phyloP scores from a whole-genome alignment of 2,797 vertebrate species.

The Melanotaenia boesemani region DNA sequence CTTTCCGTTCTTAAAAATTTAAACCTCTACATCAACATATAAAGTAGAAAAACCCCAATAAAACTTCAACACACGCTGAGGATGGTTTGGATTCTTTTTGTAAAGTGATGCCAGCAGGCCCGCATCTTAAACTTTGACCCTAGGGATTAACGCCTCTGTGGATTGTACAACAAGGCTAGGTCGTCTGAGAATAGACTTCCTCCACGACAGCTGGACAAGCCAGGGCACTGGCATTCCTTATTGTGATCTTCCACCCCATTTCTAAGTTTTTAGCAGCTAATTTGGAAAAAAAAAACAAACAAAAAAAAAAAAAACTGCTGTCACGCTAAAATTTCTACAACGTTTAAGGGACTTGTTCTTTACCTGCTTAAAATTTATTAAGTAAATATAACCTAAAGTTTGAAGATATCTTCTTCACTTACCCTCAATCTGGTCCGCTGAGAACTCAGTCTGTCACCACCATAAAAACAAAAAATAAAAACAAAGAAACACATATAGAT shows the following conservation, averaged over 20 bases:
- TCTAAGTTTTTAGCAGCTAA: constrained; percentile 7
- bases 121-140: constrained; percentile 46
- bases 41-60: neutral
- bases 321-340: neutral
- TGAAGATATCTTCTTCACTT: constrained; percentile 77
- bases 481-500: constrained; percentile 28
- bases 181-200: constrained; percentile 76
- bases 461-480: constrained; percentile 10
- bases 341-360: neutral
- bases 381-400: neutral
- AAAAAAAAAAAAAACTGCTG: neutral
- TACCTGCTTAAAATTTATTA: neutral
- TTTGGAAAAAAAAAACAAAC: neutral
- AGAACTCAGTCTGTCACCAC: constrained; percentile 83
- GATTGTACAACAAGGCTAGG: constrained; percentile 40
- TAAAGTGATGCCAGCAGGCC: constrained; percentile 34
- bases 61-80: neutral
- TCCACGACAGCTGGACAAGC: constrained; percentile 65
- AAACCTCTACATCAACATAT: neutral
- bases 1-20: neutral
- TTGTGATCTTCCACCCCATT: neutral
- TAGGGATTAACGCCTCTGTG: constrained; percentile 47
- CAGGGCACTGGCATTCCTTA: constrained; percentile 6
- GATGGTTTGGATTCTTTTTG: constrained; percentile 32
- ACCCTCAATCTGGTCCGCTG: constrained; percentile 96